phyloP scores from a whole-genome alignment of 2,888 invertebrate genomes.

The Ommatoiulus sabulosus region DNA sequence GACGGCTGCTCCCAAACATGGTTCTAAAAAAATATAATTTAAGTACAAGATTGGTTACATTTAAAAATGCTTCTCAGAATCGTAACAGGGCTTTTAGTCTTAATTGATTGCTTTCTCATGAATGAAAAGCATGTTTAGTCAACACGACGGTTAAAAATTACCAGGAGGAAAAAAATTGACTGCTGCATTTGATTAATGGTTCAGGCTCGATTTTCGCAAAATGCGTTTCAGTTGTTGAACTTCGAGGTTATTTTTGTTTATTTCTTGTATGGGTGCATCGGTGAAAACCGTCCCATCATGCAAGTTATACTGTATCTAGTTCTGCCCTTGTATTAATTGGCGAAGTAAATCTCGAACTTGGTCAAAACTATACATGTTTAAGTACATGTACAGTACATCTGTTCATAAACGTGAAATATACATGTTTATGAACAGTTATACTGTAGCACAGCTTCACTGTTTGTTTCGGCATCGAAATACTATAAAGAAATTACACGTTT shows the following conservation, averaged over 20 bases:
- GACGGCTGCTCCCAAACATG: background rate
- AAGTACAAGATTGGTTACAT: background rate
- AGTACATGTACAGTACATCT: no score
- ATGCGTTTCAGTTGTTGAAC: background rate
- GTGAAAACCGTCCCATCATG: background rate
- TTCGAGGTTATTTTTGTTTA: constrained; percentile 13
- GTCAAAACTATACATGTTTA: no score
- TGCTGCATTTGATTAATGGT: constrained; percentile 8
- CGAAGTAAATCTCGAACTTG: no score
- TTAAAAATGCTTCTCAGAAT: background rate
- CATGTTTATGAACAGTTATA: no score
- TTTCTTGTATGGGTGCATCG: background rate
- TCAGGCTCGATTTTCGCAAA: background rate
- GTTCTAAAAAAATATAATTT: background rate
- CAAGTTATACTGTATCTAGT: background rate
- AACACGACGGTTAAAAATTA: background rate
- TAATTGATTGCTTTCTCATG: background rate
- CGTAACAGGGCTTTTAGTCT: background rate
- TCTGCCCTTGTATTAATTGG: no score
- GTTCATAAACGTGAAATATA: no score
- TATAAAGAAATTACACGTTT: no score
- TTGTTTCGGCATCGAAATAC: no score
- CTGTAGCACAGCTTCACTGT: no score
- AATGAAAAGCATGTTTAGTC: constrained; percentile 40
- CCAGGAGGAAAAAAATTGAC: background rate